phyloP scores from a whole-genome alignment of 2,113 vertebrate genomes.

The Tachuris rubrigastra region DNA sequence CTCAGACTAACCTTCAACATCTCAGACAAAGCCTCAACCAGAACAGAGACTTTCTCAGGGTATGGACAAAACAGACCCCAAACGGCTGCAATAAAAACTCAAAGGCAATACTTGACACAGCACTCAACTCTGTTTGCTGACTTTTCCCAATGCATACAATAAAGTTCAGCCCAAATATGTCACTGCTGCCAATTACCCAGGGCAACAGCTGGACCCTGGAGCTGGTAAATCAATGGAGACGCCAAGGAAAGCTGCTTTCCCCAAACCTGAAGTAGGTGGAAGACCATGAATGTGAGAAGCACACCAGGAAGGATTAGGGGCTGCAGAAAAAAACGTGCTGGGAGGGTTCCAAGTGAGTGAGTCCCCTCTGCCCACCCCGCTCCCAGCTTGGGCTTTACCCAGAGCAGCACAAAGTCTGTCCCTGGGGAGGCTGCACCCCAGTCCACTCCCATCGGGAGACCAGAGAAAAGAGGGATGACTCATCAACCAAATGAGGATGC shows the following conservation, averaged over 20 bases:
- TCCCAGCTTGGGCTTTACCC: not conserved
- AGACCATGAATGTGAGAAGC: not conserved
- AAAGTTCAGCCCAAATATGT: slow-evolving; percentile 57
- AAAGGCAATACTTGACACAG: slow-evolving; percentile 46
- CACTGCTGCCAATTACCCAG: slow-evolving; percentile 58
- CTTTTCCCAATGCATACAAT: slow-evolving; percentile 60
- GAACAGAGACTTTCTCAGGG: slow-evolving; percentile 52
- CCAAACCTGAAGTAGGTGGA: slow-evolving; percentile 26
- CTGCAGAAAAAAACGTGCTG: not conserved
- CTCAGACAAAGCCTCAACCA: slow-evolving; percentile 44
- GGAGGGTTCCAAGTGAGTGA: not conserved
- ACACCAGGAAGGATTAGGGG: slow-evolving; percentile 14
- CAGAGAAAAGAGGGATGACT: not conserved
- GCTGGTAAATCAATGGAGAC: slow-evolving; percentile 30
- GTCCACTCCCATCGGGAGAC: fast-evolving
- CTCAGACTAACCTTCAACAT: slow-evolving; percentile 62
- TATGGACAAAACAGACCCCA: slow-evolving; percentile 62
- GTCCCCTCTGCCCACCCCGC: not conserved
- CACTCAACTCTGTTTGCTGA: slow-evolving; percentile 62
- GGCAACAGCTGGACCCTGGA: not conserved
- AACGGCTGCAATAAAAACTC: slow-evolving; percentile 44
- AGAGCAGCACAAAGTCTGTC: not conserved
- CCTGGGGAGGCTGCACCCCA: not conserved
- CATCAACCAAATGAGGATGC: not conserved
- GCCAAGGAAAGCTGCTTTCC: slow-evolving; percentile 8